These are phyloP conservation scores for Salarias fasciatus DNA, from an alignment of 2,797 vertebrate genomes.

Conservation along the genomic window DNA sequence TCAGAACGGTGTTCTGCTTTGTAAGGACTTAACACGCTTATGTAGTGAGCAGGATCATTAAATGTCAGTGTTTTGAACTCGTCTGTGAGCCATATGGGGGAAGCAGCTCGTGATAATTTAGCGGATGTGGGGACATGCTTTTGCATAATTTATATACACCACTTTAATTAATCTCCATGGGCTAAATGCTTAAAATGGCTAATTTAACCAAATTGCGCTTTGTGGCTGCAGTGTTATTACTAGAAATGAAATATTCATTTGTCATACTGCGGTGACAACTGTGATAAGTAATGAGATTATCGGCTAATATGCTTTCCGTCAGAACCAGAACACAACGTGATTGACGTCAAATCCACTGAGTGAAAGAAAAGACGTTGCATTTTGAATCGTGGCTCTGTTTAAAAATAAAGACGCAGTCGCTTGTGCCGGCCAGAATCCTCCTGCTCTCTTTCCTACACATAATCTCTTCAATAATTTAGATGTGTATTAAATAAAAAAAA, in stretches of 20 bases:
- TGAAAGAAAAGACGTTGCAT: slow-evolving; percentile 7
- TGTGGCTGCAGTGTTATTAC: slow-evolving; percentile 18
- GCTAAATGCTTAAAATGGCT: slow-evolving; percentile 9
- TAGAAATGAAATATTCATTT: slow-evolving; percentile 37
- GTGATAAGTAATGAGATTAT: slow-evolving; percentile 28
- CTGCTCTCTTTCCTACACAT: slow-evolving; percentile 15
- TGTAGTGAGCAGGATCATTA: neutral
- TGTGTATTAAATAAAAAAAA: slow-evolving; percentile 45
- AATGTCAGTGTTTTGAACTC: slow-evolving; percentile 2
- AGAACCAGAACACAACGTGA: slow-evolving; percentile 19
- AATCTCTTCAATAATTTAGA: slow-evolving; percentile 29
- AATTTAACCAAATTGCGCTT: slow-evolving; percentile 31
- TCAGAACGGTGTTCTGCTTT: no score
- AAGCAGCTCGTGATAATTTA: slow-evolving; percentile 18
- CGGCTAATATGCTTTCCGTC: slow-evolving; percentile 22
- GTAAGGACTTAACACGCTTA: neutral
- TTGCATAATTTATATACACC: slow-evolving; percentile 27
- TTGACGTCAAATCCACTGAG: slow-evolving; percentile 10
- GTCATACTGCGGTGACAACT: slow-evolving; percentile 13
- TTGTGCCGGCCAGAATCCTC: slow-evolving; percentile 1
- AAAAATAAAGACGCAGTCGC: slow-evolving; percentile 25
- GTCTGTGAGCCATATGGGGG: neutral
- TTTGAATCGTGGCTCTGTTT: slow-evolving; percentile 30
- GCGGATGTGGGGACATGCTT: slow-evolving; percentile 13
- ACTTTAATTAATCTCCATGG: slow-evolving; percentile 1